Evolutionary conservation across 2,888 invertebrate species (phyloP).

Genomic region (Rhodophaea formosa): DNA sequence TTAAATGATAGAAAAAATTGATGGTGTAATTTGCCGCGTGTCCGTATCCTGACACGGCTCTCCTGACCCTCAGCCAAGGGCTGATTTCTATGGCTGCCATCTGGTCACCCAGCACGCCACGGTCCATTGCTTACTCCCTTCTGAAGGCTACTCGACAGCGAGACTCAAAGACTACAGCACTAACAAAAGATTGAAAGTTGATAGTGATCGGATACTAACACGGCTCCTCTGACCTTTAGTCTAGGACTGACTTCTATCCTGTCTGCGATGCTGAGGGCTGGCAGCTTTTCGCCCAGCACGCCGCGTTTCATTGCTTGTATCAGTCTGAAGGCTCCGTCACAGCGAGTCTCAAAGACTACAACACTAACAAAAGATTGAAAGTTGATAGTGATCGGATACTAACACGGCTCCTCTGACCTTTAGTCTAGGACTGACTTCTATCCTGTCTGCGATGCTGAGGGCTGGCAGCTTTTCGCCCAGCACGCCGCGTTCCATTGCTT

Average conservation of each 20-base stretch:
- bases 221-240: constrained; percentile 62
- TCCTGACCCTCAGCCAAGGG: constrained; percentile 57
- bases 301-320: constrained; percentile 53
- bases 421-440: constrained; percentile 58
- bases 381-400: too few species aligned
- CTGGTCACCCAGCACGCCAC: constrained; percentile 51
- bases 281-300: constrained; percentile 50
- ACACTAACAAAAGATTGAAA: too few species aligned
- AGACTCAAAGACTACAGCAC: too few species aligned
- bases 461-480: constrained; percentile 52
- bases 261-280: constrained; percentile 54
- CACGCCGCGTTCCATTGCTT: constrained; percentile 51
- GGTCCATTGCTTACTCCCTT: constrained; percentile 48
- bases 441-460: constrained; percentile 55
- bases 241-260: constrained; percentile 59
- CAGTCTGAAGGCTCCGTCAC: constrained; percentile 57
- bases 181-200: too few species aligned
- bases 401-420: constrained; percentile 68
- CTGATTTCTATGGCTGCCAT: constrained; percentile 56
- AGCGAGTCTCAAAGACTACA: too few species aligned
- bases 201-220: constrained; percentile 60
- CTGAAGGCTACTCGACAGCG: constrained; percentile 59
- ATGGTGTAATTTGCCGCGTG: too few species aligned
- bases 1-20: too few species aligned
- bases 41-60: constrained; percentile 65